phyloP scores from a whole-genome alignment of 2,888 invertebrate species.

The Cancer borealis region DNA sequence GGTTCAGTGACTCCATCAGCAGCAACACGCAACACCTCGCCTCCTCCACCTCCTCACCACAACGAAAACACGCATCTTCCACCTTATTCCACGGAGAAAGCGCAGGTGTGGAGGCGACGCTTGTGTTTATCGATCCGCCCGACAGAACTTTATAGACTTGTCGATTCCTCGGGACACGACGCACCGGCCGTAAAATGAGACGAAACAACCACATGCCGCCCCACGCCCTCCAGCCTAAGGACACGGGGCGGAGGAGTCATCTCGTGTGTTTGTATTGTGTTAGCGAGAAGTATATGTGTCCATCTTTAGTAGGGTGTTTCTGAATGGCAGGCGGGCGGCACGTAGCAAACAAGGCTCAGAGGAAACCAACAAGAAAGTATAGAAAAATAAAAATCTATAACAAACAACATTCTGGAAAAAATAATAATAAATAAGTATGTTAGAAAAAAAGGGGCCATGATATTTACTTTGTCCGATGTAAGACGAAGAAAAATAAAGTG shows the following conservation, averaged over 20 bases:
- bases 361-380: neutral
- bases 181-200: constrained; percentile 23
- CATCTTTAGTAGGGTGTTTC: neutral
- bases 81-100: neutral
- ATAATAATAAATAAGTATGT: neutral
- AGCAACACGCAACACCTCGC: no score
- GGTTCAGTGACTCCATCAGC: constrained; percentile 1
- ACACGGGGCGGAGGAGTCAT: neutral
- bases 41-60: neutral
- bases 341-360: neutral
- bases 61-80: neutral
- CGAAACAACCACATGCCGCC: neutral
- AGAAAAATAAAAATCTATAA: neutral
- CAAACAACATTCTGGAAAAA: neutral
- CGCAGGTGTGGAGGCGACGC: neutral
- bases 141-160: constrained; percentile 24
- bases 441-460: neutral
- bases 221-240: neutral
- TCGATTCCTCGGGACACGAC: constrained; percentile 8
- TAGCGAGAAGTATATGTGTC: neutral
- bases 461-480: neutral
- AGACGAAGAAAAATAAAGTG: neutral
- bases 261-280: neutral
- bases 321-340: neutral
- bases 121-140: constrained; percentile 21